Base-by-base conservation (phyloP, 2,113 vertebrate species). In the Chaetodon trifascialis region DNA sequence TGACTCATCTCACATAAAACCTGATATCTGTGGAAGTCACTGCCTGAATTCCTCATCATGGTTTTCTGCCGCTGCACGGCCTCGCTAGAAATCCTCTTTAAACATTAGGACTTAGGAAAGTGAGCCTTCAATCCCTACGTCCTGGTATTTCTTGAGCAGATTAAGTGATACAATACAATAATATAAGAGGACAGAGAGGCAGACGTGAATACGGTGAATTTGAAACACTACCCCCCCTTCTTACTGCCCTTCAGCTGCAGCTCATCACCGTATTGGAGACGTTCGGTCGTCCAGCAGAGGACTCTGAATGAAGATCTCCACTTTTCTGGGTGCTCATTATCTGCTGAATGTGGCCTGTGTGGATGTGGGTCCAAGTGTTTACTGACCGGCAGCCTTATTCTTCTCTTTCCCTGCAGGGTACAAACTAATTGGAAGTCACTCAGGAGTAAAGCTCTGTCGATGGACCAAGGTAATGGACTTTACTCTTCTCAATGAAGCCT, bases 361-460 rank as follows among this genome's bases (percentile, higher is more conserved):
- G 44, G 17, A 12, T 34, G 25, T 36, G 44, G 17, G 52, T 44
- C 38, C 19, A 0, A 16, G 0, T 56, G 52, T 47, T 62, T 34
- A n/a, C 64, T 42, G 23, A 65, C n/a, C 19, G 6, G 56, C 55
- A 62, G 54, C 8, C 7, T 14, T 49, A 2, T 60, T 86, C 25
- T 15, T 73, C 44, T 73, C 6, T 89, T 6, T 65, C 81, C 89
- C 44, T 80, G 15, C 91, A 99, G 98, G 97, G 19, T 99, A 99
- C 88, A 97, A 94, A 87, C 93, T 99, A 76, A 98, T 99, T 66
- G 98, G 98, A 87, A 97, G 97, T 91, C 98, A 99, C 77, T 99
- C 97, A 0, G 98, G 98, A 54, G 97, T 98, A 88, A 99, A 99
- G 89, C 96, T 99, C 4, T 99, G 98, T 86, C 95, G 97, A 10